These are phyloP conservation scores for Peromyscus attwateri DNA, from an alignment of 2,797 vertebrate genomes.

Conservation along the genomic window DNA sequence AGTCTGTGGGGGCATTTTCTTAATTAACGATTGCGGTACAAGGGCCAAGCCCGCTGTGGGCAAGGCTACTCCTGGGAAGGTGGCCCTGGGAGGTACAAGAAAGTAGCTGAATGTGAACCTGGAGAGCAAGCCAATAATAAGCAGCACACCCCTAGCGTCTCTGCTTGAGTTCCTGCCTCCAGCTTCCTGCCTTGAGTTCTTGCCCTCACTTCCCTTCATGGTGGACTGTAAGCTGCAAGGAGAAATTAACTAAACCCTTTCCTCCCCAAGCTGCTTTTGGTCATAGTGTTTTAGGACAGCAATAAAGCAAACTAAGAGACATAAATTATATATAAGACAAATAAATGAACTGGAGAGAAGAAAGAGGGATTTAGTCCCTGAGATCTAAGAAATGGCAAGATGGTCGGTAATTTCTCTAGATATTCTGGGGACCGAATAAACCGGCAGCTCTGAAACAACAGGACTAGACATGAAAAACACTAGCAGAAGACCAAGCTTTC, in stretches of 20 bases:
- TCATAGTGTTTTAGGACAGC: neutral
- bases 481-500: neutral
- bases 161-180: neutral
- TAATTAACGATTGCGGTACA: no score
- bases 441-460: neutral
- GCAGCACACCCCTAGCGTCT: neutral
- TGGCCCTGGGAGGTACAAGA: neutral
- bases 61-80: neutral
- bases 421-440: neutral
- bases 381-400: neutral
- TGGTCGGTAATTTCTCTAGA: neutral
- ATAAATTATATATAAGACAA: neutral
- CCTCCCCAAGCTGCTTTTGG: neutral
- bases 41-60: neutral
- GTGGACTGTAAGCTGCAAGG: no score
- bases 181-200: neutral
- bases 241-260: neutral
- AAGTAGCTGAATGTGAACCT: neutral
- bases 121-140: neutral
- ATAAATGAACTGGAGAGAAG: neutral
- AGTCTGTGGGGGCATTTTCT: neutral
- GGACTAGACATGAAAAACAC: neutral
- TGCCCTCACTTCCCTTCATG: neutral
- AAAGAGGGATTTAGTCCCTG: neutral
- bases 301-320: neutral